Conservation (phyloP, 2,113 vertebrate genomes). For the Chelonoidis abingdonii region DNA sequence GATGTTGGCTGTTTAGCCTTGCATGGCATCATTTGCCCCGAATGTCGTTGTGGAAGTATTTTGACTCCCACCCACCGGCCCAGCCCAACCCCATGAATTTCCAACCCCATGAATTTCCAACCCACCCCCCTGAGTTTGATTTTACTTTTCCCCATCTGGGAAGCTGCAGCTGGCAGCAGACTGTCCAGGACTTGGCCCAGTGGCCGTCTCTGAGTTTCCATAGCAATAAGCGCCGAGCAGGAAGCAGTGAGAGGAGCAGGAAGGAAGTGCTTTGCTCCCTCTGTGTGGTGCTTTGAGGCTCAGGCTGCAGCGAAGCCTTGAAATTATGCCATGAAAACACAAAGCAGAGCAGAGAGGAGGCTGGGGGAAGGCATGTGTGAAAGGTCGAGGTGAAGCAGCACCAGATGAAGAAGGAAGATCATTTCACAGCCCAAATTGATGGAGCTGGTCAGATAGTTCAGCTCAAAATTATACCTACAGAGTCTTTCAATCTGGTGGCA, state of each 20-base stretch:
- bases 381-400: not conserved
- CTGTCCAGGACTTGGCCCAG: not conserved
- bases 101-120: not conserved
- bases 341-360: not conserved
- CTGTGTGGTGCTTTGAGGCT: not conserved
- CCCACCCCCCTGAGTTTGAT: not conserved
- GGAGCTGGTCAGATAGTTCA: not conserved
- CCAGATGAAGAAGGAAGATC: not conserved
- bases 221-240: not conserved
- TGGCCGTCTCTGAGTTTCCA: not conserved
- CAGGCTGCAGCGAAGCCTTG: not conserved
- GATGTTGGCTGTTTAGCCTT: not conserved
- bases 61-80: not conserved
- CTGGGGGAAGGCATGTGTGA: not conserved
- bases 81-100: not conserved
- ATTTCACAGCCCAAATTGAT: not conserved
- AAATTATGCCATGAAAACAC: not conserved
- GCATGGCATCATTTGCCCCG: not conserved
- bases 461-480: not conserved
- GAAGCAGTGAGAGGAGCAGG: not conserved
- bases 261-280: constrained; percentile 1
- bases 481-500: no score
- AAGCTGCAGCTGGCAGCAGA: not conserved
- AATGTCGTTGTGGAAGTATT: not conserved
- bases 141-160: not conserved